A percentile compares a stretch with the other conserved stretches of the same genome.
Conservation (phyloP, 2,113 vertebrate genomes). For the Agapornis roseicollis region DNA sequence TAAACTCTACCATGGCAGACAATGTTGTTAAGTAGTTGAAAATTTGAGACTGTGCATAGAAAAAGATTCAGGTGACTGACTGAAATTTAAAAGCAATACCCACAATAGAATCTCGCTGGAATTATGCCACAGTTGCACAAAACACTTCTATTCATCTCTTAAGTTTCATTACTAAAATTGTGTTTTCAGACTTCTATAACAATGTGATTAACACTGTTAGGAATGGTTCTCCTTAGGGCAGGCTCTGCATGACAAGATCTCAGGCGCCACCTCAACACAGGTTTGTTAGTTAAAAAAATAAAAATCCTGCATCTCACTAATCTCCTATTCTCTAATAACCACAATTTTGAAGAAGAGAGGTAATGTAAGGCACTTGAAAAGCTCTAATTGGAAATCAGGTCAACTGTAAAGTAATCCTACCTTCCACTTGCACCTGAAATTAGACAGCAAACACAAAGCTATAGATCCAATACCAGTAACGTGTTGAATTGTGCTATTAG, state of each 20-base stretch:
- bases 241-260: not conserved
- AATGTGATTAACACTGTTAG: not conserved
- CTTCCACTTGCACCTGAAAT: conserved; percentile 56
- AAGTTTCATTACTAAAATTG: not conserved
- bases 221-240: not conserved
- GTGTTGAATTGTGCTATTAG: not conserved
- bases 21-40: not conserved
- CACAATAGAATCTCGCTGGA: not conserved
- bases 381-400: conserved; percentile 59
- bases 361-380: conserved; percentile 48
- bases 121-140: not conserved
- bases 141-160: not conserved
- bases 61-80: not conserved
- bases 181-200: not conserved
- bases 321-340: not conserved
- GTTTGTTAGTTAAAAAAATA: not conserved
- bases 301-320: not conserved
- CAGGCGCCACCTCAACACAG: not conserved
- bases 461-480: not conserved
- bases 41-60: not conserved
- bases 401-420: conserved; percentile 57
- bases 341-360: not conserved
- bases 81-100: not conserved
- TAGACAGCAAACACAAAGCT: conserved; percentile 14
- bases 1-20: not conserved